These are phyloP conservation scores for Rhinoptilus africanus DNA, from an alignment of 2,113 vertebrate genomes.

Conservation along the genomic window DNA sequence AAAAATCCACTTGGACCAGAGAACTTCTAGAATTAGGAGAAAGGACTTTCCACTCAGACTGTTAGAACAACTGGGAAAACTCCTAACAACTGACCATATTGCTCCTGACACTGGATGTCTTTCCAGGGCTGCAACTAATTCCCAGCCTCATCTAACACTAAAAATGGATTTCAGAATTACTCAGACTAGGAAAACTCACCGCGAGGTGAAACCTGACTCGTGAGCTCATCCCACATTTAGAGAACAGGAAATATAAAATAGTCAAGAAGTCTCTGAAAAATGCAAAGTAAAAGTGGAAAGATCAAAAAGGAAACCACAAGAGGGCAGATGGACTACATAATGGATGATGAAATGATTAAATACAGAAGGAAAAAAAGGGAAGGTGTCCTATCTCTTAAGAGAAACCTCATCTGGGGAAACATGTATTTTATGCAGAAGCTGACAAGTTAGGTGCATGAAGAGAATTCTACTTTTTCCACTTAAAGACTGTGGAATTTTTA, in stretches of 20 bases:
- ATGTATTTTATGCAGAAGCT: slow-evolving; percentile 5
- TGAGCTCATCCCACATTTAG: slow-evolving; percentile 34
- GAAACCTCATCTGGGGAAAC: background rate
- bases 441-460: background rate
- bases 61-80: background rate
- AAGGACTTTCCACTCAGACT: background rate
- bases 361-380: background rate
- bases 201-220: slow-evolving; percentile 19
- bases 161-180: slow-evolving; percentile 35
- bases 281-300: slow-evolving; percentile 57
- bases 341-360: slow-evolving; percentile 49
- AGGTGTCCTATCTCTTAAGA: slow-evolving; percentile 18
- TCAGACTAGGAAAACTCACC: slow-evolving; percentile 32
- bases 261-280: slow-evolving; percentile 32
- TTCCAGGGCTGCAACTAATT: slow-evolving; percentile 29
- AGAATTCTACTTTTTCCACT: background rate
- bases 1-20: background rate
- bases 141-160: background rate
- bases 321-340: slow-evolving; percentile 66
- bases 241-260: slow-evolving; percentile 55
- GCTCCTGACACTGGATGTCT: background rate
- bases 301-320: slow-evolving; percentile 67
- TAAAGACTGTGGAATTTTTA: background rate
- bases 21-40: background rate
- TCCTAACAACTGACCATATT: background rate